Conservation (phyloP, 2,113 vertebrate species). For the Dunckerocampus dactyliophorus region DNA sequence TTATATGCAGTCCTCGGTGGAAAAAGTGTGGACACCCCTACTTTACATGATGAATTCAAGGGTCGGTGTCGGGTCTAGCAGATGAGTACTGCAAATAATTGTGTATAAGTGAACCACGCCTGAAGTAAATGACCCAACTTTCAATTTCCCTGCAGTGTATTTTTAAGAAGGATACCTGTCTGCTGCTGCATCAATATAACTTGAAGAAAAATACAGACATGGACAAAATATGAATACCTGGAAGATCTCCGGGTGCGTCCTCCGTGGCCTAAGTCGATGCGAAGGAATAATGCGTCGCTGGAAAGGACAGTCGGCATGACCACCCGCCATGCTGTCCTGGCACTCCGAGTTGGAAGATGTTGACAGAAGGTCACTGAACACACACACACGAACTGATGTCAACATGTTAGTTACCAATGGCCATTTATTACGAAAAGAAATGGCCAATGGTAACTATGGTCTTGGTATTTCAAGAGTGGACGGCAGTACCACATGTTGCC, state of each 20-base stretch:
- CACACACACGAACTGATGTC: not conserved
- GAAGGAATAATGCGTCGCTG: conserved; percentile 87
- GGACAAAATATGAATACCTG: conserved; percentile 66
- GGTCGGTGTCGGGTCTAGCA: too few relatives aligned
- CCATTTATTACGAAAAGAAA: too few relatives aligned
- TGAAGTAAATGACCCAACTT: too few relatives aligned
- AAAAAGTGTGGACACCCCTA: too few relatives aligned
- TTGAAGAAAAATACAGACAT: not conserved
- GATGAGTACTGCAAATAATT: too few relatives aligned
- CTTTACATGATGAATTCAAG: too few relatives aligned
- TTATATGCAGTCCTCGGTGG: too few relatives aligned
- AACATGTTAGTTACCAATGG: not conserved
- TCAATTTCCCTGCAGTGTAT: too few relatives aligned
- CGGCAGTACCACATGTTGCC: conserved; percentile 75
- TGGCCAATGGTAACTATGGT: too few relatives aligned
- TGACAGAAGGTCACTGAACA: conserved; percentile 82
- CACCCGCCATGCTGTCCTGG: conserved; percentile 78
- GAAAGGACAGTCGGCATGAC: conserved; percentile 77
- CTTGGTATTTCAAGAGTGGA: not conserved
- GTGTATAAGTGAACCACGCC: too few relatives aligned
- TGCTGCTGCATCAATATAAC: too few relatives aligned
- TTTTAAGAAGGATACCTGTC: too few relatives aligned
- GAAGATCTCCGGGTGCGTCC: conserved; percentile 85
- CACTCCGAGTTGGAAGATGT: conserved; percentile 90
- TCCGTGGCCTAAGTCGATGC: conserved; percentile 77